phyloP scores from a whole-genome alignment of 2,113 vertebrate species.

The Atrichornis clamosus region DNA sequence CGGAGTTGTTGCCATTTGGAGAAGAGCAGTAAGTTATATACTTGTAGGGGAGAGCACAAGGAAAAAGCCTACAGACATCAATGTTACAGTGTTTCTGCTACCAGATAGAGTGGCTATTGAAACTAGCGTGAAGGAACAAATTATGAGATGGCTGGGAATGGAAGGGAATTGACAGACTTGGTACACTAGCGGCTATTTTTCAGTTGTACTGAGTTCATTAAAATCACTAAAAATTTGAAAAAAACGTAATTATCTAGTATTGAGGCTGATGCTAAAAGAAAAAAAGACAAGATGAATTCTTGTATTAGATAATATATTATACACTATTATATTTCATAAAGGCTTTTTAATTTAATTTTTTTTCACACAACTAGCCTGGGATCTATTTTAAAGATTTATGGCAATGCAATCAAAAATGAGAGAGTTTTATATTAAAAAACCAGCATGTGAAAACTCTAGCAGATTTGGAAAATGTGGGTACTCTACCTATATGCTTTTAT shows the following conservation, averaged over 20 bases:
- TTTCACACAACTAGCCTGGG: neutral
- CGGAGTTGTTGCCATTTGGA: constrained; percentile 61
- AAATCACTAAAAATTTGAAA: neutral
- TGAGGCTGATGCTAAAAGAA: neutral
- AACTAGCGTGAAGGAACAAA: constrained; percentile 34
- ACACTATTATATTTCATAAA: neutral
- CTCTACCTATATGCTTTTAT: neutral
- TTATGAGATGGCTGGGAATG: constrained; percentile 33
- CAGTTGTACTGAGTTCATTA: neutral
- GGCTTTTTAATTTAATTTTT: neutral
- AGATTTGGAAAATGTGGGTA: neutral
- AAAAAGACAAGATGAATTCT: neutral
- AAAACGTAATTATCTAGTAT: neutral
- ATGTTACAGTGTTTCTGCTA: constrained; percentile 56
- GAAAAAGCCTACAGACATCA: constrained; percentile 49
- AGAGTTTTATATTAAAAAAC: neutral
- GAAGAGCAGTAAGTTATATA: constrained; percentile 3
- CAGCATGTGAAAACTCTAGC: neutral
- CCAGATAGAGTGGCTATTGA: constrained; percentile 51
- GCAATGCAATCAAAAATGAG: neutral
- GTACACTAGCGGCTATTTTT: neutral
- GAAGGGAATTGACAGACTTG: constrained; percentile 19
- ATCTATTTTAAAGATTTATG: neutral
- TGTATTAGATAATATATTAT: neutral
- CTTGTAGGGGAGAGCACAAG: neutral